Percentiles rank a stretch among this genome's conserved stretches.
Conservation (phyloP, 2,888 invertebrate species). For the Pecten maximus region DNA sequence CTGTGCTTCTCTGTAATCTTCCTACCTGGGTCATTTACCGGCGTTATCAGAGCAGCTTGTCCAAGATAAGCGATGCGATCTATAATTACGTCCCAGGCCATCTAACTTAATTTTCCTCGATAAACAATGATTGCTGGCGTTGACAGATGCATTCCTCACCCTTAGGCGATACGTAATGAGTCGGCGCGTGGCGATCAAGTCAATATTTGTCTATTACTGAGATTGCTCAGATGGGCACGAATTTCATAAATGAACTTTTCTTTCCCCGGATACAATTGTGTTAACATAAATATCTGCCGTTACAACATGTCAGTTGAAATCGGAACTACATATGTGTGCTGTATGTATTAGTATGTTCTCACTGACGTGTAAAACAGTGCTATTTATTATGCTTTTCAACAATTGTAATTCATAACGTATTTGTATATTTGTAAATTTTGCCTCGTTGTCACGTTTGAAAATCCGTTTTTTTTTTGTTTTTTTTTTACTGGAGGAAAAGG, state of each 20-base stretch:
- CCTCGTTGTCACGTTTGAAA: no score
- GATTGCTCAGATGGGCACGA: not conserved
- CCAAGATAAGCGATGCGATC: not conserved
- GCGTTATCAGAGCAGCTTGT: not conserved
- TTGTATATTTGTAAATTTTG: no score
- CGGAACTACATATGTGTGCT: no score
- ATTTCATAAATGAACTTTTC: not conserved
- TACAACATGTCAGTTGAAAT: no score
- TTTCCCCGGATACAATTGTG: no score
- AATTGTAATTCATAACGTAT: no score
- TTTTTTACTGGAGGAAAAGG: no score
- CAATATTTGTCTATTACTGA: not conserved
- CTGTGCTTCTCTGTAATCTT: not conserved
- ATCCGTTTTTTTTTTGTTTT: no score
- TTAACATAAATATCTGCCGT: no score
- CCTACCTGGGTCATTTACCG: not conserved
- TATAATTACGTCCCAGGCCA: conserved; percentile 9
- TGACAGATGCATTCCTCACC: not conserved
- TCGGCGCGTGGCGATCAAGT: not conserved
- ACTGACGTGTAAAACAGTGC: no score
- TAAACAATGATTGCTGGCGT: not conserved
- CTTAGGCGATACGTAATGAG: not conserved
- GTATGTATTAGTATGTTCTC: no score
- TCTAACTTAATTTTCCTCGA: conserved; percentile 22
- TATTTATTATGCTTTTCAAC: no score